Base-by-base conservation (phyloP, 1,140 invertebrate species). In the Neocloeon triangulifer region DNA sequence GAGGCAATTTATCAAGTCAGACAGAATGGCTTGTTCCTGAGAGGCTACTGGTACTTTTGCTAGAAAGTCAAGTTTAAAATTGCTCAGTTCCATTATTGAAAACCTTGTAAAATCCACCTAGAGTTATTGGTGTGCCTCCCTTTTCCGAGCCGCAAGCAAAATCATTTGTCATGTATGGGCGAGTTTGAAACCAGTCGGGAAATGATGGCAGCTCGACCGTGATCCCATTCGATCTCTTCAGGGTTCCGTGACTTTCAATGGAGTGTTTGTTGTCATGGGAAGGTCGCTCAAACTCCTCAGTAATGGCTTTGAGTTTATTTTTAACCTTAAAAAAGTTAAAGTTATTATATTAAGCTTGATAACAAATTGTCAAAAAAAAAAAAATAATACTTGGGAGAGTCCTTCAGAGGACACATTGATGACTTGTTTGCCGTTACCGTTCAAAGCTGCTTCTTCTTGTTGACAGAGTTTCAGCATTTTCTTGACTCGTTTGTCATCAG, bases 1-100 rank as follows among this genome's bases (percentile, higher is more conserved):
- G 37, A 91, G 64, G 41, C 79, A 67, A 46, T 70, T 73, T 2
- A 94, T 50, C n/a, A 92, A 48, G 49, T 94, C 84, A 47, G 77
- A 71, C 22, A 92, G 63, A 10, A 94, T 53, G 32, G 75, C 62
- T 36, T 68, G 67, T 56, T 95, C 82, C 59, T 94, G 86, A 14
- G 69, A 74, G 21, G 55, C 9, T 16, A 27, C 13, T 9, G 39
- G 36, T 18, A 40, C 21, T 30, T 14, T 14, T 8, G 26, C 32
- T 35, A 17, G 17, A 30, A 32, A 9, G 17, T n/a, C n/a, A n/a
- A n/a, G n/a, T n/a, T n/a, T n/a, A n/a, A n/a, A n/a, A n/a, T n/a
- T n/a, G n/a, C n/a, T n/a, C n/a, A n/a, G n/a, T n/a, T n/a, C n/a
- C n/a, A n/a, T n/a, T n/a, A 7, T 19, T 33, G 2, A 28, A 35